Base-by-base conservation (phyloP, 2,797 vertebrate species). In the Neoniphon sammara region DNA sequence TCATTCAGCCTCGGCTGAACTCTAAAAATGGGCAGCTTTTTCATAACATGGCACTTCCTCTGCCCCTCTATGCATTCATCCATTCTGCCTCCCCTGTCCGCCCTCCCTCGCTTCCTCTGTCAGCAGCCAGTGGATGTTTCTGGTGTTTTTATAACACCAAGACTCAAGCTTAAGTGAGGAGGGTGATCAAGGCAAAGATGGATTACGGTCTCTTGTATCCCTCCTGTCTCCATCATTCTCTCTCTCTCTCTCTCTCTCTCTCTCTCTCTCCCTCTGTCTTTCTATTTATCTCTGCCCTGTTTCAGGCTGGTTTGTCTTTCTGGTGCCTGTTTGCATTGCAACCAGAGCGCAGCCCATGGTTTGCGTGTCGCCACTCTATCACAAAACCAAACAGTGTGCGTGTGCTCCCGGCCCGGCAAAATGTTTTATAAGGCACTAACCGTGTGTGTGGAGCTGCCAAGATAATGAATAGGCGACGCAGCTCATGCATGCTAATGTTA, bases 401-500 rank as follows among this genome's bases (percentile, higher is more conserved):
- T 92, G 89, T 87, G 90, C 94, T 96, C 95, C 94, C 92, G 90
- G 94, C 93, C 94, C 55, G 60, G 94, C 95, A 94, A 96, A 97
- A 96, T 97, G 95, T 96, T 97, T 96, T 96, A 96, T 95, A 97
- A 96, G 96, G 96, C 95, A 96, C 96, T 95, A 96, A 96, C 95
- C 94, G 96, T 94, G 94, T 96, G 92, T 92, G 96, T 96, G 96
- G 95, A 97, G 96, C 96, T 98, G 97, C 96, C 97, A 98, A 97
- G 96, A 98, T 99, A 98, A 98, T 97, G 97, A 99, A 98, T 98
- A 97, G 97, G 96, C 95, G 91, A 93, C 92, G 95, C 95, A 96
- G 95, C 94, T 96, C 96, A 96, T 98, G 97, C 97, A 99, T 99
- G 97, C 97, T 98, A 98, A 99, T 98, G 96, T 97, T 97, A 97